Conservation (phyloP, 2,888 invertebrate species). For the Scaptomyza cyrtandrae region DNA sequence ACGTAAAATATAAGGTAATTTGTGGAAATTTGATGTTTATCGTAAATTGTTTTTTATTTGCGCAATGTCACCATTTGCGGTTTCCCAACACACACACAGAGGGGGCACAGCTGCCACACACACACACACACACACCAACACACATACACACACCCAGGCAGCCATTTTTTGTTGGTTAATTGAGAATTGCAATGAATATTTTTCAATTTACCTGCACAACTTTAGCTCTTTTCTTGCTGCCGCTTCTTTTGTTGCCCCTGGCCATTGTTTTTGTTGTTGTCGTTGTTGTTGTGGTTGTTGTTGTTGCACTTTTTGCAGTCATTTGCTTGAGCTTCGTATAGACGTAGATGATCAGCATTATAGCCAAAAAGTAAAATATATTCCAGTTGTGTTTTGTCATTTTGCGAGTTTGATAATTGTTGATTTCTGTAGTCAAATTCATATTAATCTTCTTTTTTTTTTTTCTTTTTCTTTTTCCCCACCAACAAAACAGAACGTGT, state of each 20-base stretch:
- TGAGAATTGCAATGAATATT: slow-evolving; percentile 67
- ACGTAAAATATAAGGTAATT: slow-evolving; percentile 84
- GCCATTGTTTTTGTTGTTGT: background rate
- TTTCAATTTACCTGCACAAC: slow-evolving; percentile 71
- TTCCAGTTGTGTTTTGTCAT: background rate
- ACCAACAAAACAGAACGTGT: background rate
- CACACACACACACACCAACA: background rate
- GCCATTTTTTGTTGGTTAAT: slow-evolving; percentile 48
- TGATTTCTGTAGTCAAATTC: background rate
- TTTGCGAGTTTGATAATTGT: background rate
- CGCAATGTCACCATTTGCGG: slow-evolving; percentile 81
- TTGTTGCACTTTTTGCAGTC: background rate
- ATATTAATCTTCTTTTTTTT: background rate
- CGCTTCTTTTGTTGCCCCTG: slow-evolving; percentile 1
- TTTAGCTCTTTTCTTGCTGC: background rate
- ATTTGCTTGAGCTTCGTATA: background rate
- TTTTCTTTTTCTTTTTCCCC: background rate
- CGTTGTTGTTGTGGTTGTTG: background rate
- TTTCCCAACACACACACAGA: slow-evolving; percentile 57
- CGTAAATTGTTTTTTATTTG: slow-evolving; percentile 83
- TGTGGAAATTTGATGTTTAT: slow-evolving; percentile 85
- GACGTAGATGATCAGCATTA: background rate
- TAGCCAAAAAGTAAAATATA: rapidly evolving
- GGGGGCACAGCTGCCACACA: slow-evolving; percentile 25
- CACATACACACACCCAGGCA: slow-evolving; percentile 14